Base-by-base conservation (phyloP, 2,888 invertebrate species). In the Noctua janthe region DNA sequence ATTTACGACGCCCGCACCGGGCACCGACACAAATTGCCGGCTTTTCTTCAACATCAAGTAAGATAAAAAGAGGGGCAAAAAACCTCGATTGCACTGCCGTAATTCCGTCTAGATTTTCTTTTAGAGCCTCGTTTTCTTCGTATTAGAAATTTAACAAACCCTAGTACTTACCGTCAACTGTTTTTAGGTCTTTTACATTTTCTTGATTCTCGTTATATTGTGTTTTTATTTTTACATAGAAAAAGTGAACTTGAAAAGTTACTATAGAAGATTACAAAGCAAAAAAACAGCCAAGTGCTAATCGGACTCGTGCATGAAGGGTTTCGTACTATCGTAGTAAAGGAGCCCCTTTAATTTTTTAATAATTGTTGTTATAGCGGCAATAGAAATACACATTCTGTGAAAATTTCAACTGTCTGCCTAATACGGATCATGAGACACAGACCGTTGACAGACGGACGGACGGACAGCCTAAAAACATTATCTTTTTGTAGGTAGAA, bases 41-140 rank as follows among this genome's bases (percentile, higher is more conserved):
- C 82, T 79, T 82, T 87, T 81, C 82, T 85, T 76, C 73, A 76
- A 77, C 74, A 80, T 54, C 78, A 51, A 71, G 66, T 47, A 56
- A 81, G 71, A 84, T 71, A 81, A 82, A 78, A 78, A 39, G 54
- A 69, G 49, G 70, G n/a, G 64, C 43, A 56, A 80, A 81, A 76
- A 76, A 5, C 69, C 66, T 80, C 43, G 17, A 82, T 80, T 76
- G 81, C 69, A 66, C 13, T 71, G 43, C 70, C 69, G 49, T 69
- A 70, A 84, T 78, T 86, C 66, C 51, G 13, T 47, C 66, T 76
- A 76, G 71, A 80, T 80, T 81, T 78, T 4, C 35, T 79, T 78
- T 79, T 56, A 49, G 29, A 51, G 35, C 49, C 64, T 67, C n/a
- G 35, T 2, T 67, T 54, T n/a, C 49, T 67, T 74, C n/a, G 43